Conservation (phyloP, 2,797 vertebrate species). For the Chiloscyllium punctatum region DNA sequence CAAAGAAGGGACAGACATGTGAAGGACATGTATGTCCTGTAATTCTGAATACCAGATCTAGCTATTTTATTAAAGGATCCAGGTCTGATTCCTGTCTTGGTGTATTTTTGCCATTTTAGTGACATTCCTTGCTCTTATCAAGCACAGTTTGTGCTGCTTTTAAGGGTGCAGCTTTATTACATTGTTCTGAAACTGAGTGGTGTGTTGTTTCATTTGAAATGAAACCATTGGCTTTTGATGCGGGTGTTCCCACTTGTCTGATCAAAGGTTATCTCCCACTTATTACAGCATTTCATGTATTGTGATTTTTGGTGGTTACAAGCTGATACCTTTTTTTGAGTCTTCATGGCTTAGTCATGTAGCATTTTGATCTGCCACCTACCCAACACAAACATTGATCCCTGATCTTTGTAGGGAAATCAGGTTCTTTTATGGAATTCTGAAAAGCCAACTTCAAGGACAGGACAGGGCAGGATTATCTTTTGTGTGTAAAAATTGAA, state of each 20-base stretch:
- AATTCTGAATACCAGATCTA: not conserved
- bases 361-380: not conserved
- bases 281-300: not conserved
- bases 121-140: not conserved
- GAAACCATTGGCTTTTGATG: not conserved
- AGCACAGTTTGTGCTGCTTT: not conserved
- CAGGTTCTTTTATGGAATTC: not conserved
- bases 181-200: not conserved
- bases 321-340: not conserved
- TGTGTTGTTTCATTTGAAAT: not conserved
- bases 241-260: not conserved
- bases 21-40: not conserved
- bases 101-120: not conserved
- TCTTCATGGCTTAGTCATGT: not conserved
- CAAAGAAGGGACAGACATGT: not conserved
- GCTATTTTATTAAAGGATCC: not conserved
- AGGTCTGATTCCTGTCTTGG: not conserved
- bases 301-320: not conserved
- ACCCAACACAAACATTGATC: not conserved
- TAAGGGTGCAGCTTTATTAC: not conserved
- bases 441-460: not conserved
- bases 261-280: not conserved
- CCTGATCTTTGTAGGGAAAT: not conserved
- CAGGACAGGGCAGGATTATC: not conserved
- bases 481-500: not conserved